A percentile compares a stretch with the other conserved stretches of the same genome.
These are phyloP conservation scores for Lophochroa leadbeateri DNA, from an alignment of 2,113 vertebrate species.

Conservation along the genomic window DNA sequence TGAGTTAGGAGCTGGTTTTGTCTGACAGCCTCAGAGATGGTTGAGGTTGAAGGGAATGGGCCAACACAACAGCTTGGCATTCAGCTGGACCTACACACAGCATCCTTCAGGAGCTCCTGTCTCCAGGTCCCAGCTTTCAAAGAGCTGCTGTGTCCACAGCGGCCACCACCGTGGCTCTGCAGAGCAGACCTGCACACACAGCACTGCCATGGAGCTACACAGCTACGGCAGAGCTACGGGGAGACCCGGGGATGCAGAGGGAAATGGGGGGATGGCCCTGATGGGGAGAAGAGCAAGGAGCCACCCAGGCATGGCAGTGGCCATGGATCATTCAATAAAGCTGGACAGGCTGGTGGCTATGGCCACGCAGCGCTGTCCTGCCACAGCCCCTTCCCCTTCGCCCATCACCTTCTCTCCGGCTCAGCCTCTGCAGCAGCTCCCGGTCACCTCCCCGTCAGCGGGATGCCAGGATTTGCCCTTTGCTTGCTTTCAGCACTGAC, in stretches of 20 bases:
- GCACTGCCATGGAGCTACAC: rapidly evolving
- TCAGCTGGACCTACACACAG: not conserved
- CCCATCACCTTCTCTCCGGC: not conserved
- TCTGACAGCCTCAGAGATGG: not conserved
- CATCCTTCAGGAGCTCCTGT: not conserved
- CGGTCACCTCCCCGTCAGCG: not conserved
- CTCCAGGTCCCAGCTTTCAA: not conserved
- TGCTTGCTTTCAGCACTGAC: not conserved
- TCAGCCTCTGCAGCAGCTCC: not conserved
- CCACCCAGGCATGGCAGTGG: rapidly evolving
- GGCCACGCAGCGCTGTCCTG: rapidly evolving
- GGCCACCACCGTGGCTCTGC: rapidly evolving
- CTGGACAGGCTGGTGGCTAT: rapidly evolving
- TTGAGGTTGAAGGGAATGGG: not conserved
- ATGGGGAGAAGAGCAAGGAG: not conserved
- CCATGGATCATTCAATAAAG: not conserved
- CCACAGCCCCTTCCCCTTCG: rapidly evolving
- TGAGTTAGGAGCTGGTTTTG: not conserved
- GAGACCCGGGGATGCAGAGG: not conserved
- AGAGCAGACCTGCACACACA: not conserved
- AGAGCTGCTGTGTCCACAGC: rapidly evolving
- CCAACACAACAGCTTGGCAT: not conserved
- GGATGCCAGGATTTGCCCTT: not conserved
- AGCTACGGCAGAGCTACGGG: not conserved
- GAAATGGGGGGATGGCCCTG: not conserved